Conservation (phyloP, 2,113 vertebrate species). For the Trichomycterus rosablanca region DNA sequence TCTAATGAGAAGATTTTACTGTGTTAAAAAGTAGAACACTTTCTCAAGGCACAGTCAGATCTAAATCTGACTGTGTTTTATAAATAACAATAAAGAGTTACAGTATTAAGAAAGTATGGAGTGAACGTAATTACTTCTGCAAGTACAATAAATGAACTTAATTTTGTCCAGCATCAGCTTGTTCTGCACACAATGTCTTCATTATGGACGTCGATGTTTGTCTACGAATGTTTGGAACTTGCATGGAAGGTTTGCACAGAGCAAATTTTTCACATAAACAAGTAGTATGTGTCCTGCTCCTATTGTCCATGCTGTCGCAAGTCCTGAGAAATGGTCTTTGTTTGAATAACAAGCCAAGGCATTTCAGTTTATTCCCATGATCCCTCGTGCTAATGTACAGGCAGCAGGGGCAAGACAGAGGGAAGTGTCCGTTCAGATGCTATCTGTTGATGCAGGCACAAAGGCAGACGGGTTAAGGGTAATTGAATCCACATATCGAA, state of each 20-base stretch:
- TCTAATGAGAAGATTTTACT: no score
- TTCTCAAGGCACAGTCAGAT: no score
- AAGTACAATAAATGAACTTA: no score
- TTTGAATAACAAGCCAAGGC: background rate
- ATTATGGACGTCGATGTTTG: background rate
- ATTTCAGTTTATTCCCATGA: conserved; percentile 18
- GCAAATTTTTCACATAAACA: background rate
- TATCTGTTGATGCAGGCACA: conserved; percentile 32
- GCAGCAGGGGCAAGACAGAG: conserved; percentile 6
- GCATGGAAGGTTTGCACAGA: no score
- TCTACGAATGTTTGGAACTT: no score
- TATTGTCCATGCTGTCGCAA: background rate
- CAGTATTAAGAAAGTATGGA: no score
- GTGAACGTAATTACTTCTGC: no score
- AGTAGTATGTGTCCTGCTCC: background rate
- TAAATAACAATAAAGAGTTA: no score
- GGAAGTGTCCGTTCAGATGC: conserved; percentile 21
- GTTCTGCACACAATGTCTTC: background rate
- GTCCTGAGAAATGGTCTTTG: background rate
- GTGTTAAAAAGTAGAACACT: no score
- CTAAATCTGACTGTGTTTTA: no score
- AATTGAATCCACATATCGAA: conserved; percentile 40
- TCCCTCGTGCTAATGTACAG: conserved; percentile 5
- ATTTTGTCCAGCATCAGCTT: no score
- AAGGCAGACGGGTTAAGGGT: conserved; percentile 35